Evolutionary conservation across 2,113 vertebrate species (phyloP), one percentile per base, ranked within the genome.

Genomic region (Cephalopterus ornatus): DNA sequence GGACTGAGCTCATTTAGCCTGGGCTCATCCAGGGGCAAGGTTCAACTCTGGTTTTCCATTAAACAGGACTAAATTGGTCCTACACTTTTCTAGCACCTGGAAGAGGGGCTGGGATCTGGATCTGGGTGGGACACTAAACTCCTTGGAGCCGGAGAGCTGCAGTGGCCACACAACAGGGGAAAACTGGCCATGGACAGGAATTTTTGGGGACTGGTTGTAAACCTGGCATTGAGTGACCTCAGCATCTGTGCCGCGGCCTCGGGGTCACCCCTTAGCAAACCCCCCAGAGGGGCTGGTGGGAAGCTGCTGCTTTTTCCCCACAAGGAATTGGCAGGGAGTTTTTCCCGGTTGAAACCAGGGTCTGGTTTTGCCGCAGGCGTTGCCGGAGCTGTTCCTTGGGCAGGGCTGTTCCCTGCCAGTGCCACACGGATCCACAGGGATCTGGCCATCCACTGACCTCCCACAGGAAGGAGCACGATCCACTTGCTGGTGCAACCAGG

Each of bases 371-470:
- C 16, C 0, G 2, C 30, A 33, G 58, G 8, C 3, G 9, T 42
- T 32, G 66, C 42, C 3, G 0, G 67, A 72, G 66, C 50, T 2
- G 6, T 30, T 52, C 62, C 32, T 27, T 50, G 49, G 49, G 49
- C 49, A 50, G 50, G 50, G 50, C 50, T 52, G 26, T 52, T 52
- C 50, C 50, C 50, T 52, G 50, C 50, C 50, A 8, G 46, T 1
- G 26, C 65, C 3, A 6, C 11, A 49, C 4, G 4, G 89, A 22
- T 4, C 46, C 2, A 2, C 26, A 9, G 70, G 70, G 59, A 41
- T 26, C 59, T 1, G 2, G 42, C 32, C 33, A 26, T 20, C 8
- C 1, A 19, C 39, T 8, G 1, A 5, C n/a, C 27, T 46, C 27
- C 32, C 18, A 18, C 27, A 42, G 73, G 24, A 30, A 42, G 26